A percentile compares a stretch with the other conserved stretches of the same genome.
Conservation (phyloP, 2,888 invertebrate species). For the Luperina nickerlii region DNA sequence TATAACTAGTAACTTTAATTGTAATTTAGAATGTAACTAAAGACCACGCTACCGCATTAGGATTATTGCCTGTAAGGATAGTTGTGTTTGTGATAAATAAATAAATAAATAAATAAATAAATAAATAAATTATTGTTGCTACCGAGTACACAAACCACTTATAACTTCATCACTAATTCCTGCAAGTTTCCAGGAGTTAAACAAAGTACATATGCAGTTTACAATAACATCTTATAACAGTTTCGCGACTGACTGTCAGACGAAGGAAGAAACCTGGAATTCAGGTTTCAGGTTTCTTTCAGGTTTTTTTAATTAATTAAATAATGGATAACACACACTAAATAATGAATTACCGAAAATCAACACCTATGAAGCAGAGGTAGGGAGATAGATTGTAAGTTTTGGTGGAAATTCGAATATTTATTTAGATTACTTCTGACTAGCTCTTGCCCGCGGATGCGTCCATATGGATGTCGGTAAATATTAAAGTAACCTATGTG, state of each 20-base stretch:
- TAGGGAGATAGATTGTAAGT: not conserved
- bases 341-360: not conserved
- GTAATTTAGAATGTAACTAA: too few relatives aligned
- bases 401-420: not conserved
- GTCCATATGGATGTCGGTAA: not conserved
- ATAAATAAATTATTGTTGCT: too few relatives aligned
- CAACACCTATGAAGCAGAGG: too few relatives aligned
- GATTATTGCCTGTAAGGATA: too few relatives aligned
- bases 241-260: not conserved
- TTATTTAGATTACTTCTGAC: not conserved
- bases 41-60: too few relatives aligned
- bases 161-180: constrained; percentile 17
- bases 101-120: too few relatives aligned
- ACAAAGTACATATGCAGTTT: not conserved
- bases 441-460: not conserved
- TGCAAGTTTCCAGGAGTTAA: not conserved
- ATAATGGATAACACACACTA: not conserved
- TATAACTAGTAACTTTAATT: too few relatives aligned
- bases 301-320: not conserved
- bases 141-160: constrained; percentile 4
- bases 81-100: too few relatives aligned
- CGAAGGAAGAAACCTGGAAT: not conserved
- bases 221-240: not conserved
- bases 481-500: not conserved
- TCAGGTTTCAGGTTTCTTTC: not conserved